phyloP scores from a whole-genome alignment of 2,797 vertebrate species.

The Tauraco hartlaubi region DNA sequence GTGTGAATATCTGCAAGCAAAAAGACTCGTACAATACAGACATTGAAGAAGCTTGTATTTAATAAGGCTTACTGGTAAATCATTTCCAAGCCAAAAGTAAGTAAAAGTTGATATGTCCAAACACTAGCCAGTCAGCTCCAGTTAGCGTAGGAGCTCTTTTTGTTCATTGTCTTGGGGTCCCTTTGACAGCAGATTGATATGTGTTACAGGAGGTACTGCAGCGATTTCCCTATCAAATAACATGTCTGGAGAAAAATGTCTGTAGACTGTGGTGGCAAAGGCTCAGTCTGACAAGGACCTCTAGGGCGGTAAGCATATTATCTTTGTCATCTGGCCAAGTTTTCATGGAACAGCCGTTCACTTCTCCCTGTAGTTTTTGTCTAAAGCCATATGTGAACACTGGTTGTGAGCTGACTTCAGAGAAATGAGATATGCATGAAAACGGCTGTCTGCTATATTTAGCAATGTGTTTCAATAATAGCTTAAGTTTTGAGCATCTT shows the following conservation, averaged over 20 bases:
- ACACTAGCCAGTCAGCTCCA: not conserved
- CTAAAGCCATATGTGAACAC: not conserved
- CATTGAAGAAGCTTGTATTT: not conserved
- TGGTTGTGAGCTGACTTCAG: not conserved
- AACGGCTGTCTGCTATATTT: not conserved
- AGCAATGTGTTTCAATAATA: not conserved
- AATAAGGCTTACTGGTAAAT: not conserved
- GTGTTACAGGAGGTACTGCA: not conserved
- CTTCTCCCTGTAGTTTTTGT: conserved; percentile 18
- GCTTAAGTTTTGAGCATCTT: not conserved
- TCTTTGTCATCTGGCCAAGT: conserved; percentile 29
- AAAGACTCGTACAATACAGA: not conserved
- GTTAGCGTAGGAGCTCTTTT: not conserved
- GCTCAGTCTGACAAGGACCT: conserved; percentile 11
- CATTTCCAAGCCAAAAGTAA: conserved; percentile 19
- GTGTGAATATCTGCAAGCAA: not conserved
- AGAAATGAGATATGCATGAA: not conserved
- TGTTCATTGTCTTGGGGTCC: conserved; percentile 13
- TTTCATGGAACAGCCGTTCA: conserved; percentile 2
- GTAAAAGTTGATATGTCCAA: not conserved
- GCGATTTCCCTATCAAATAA: conserved; percentile 32
- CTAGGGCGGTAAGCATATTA: conserved; percentile 18
- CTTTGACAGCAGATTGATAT: conserved; percentile 29
- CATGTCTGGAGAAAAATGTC: not conserved
- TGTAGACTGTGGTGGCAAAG: conserved; percentile 13